Percentiles rank a stretch among this genome's conserved stretches.
Evolutionary conservation across 2,888 invertebrate species (phyloP).

Genomic region (Polyommatus icarus): DNA sequence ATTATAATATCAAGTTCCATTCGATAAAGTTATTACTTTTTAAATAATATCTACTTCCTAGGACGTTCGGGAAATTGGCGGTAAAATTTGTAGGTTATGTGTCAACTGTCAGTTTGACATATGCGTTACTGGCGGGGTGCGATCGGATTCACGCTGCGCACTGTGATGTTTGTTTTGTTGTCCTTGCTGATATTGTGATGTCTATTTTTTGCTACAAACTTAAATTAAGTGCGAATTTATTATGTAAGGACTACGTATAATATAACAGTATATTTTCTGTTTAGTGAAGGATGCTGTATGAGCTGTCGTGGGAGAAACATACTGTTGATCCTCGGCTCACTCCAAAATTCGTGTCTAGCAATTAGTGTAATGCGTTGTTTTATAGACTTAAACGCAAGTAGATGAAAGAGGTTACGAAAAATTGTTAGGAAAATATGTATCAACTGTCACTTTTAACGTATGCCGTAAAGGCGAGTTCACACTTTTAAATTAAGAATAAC

Average conservation of each 20-base stretch:
- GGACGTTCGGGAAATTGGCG: background rate
- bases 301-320: background rate
- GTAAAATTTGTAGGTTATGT: slow-evolving; percentile 53
- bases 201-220: slow-evolving; percentile 33
- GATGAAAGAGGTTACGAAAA: background rate
- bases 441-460: slow-evolving; percentile 56
- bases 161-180: slow-evolving; percentile 46
- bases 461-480: slow-evolving; percentile 54
- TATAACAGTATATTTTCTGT: too few relatives aligned
- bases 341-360: background rate
- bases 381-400: background rate
- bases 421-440: slow-evolving; percentile 48
- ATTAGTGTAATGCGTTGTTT: too few relatives aligned
- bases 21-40: background rate
- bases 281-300: too few relatives aligned
- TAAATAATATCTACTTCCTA: background rate
- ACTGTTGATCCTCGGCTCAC: too few relatives aligned
- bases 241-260: too few relatives aligned
- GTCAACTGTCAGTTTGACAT: slow-evolving; percentile 57
- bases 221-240: too few relatives aligned
- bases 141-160: slow-evolving; percentile 66
- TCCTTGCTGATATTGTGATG: slow-evolving; percentile 46
- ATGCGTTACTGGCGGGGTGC: slow-evolving; percentile 60
- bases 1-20: too few relatives aligned
- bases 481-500: background rate